These are phyloP conservation scores for Cerceris rybyensis DNA, from an alignment of 2,888 invertebrate genomes.

Conservation along the genomic window DNA sequence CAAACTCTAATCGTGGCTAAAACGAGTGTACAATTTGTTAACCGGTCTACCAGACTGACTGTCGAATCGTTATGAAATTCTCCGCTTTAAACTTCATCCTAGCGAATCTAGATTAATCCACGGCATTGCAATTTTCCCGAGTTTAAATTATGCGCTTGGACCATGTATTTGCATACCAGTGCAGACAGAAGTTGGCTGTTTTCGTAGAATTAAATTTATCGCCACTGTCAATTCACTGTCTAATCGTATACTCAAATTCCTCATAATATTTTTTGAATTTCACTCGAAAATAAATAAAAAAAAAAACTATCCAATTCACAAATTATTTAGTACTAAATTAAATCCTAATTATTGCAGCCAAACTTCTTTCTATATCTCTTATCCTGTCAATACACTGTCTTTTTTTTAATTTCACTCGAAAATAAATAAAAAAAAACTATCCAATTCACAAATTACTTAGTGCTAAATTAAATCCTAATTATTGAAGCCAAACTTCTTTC, in stretches of 20 bases:
- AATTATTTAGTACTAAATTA: no score
- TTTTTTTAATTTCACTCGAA: no score
- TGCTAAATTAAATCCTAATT: no score
- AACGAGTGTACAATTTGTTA: background rate
- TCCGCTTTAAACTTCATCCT: slow-evolving; percentile 28
- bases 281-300: no score
- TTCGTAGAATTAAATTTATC: background rate
- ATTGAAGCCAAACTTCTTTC: no score
- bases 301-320: no score
- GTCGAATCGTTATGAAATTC: slow-evolving; percentile 26
- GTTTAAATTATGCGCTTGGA: background rate
- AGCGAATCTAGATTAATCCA: slow-evolving; percentile 43
- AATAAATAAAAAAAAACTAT: no score
- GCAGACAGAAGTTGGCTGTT: background rate
- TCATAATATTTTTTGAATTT: no score
- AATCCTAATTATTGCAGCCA: no score
- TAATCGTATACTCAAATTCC: no score
- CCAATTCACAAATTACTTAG: no score
- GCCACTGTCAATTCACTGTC: background rate
- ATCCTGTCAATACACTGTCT: background rate
- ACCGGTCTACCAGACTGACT: background rate
- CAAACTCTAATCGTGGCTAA: slow-evolving; percentile 32
- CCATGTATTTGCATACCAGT: background rate
- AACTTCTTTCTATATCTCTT: no score
- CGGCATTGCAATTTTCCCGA: slow-evolving; percentile 28